Base-by-base conservation (phyloP, 2,888 invertebrate genomes). In the Muschampia plurimacula region DNA sequence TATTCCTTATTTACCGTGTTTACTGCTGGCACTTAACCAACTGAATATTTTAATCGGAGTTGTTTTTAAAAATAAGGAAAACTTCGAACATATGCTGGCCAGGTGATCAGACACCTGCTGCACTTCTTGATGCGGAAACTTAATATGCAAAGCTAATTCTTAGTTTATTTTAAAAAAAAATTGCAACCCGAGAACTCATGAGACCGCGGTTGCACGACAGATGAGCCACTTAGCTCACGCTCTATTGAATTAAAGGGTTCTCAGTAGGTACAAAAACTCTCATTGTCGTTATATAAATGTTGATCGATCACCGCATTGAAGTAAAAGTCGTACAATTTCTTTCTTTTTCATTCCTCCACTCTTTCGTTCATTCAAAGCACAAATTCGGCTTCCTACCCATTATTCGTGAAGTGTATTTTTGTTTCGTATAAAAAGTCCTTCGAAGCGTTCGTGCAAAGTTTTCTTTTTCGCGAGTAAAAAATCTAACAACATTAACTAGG, bases 51-150 rank as follows among this genome's bases (percentile, higher is more conserved):
- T 60, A 60, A 69, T 62, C 44, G 28, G 8, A 15, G 49, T 39
- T 67, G 63, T 13, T 13, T 32, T 46, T 59, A 68, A 66, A 67
- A 71, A 71, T 66, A 71, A 67, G 67, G 90, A 83, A 82, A 84
- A 85, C 83, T 82, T 79, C 81, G 81, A 87, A 88, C 90, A 91
- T 86, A 90, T 90, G 92, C 83, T 84, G 83, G 82, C 90, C 93
- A 93, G 93, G 91, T 93, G 93, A 88, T 83, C 74, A 79, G 77
- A 81, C 92, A 93, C 92, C 93, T 93, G 93, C 88, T 83, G 82
- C 52, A 52, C 84, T 75, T 82, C 81, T 84, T 81, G 22, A 55
- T 28, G 86, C 82, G 22, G 93, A 91, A 93, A 94, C 84, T 89
- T 91, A 91, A 94, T 93, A 92, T 85, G 83, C 55, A 80, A 78